These are phyloP conservation scores for Tragelaphus imberbis DNA, from an alignment of 2,113 vertebrate species.

Conservation along the genomic window DNA sequence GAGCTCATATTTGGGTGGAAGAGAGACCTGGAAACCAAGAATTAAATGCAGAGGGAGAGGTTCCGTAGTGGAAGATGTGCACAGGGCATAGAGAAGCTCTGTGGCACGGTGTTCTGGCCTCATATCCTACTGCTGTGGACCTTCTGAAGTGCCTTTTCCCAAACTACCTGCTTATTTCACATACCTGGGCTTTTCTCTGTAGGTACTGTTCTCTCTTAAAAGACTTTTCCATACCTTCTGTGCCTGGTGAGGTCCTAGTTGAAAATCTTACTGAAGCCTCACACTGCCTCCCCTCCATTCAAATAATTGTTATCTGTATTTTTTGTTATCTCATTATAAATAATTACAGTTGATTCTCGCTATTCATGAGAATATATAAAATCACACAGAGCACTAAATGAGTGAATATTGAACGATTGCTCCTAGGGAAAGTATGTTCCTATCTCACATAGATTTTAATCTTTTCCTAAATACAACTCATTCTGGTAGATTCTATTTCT, in stretches of 20 bases:
- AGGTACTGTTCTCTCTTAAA: neutral
- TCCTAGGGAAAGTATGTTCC: neutral
- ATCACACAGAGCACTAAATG: neutral
- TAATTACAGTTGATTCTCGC: neutral
- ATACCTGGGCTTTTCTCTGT: neutral
- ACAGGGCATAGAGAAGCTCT: neutral
- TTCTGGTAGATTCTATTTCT: neutral
- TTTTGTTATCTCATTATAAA: neutral
- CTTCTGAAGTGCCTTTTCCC: neutral
- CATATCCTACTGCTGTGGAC: neutral
- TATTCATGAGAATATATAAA: neutral
- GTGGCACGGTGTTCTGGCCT: neutral
- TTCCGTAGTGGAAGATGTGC: neutral
- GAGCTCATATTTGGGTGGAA: neutral
- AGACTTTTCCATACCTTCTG: neutral
- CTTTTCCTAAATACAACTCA: neutral
- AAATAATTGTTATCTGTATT: neutral
- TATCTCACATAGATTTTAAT: neutral
- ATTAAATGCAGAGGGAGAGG: neutral
- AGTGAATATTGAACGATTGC: neutral
- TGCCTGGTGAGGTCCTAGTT: neutral
- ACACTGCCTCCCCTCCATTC: neutral
- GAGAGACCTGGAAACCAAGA: neutral
- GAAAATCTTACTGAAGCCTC: constrained; percentile 10
- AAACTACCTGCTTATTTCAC: neutral